A percentile compares a stretch with the other conserved stretches of the same genome.
These are phyloP conservation scores for Gallinago nigripennis DNA, from an alignment of 2,797 vertebrate species.

Conservation along the genomic window DNA sequence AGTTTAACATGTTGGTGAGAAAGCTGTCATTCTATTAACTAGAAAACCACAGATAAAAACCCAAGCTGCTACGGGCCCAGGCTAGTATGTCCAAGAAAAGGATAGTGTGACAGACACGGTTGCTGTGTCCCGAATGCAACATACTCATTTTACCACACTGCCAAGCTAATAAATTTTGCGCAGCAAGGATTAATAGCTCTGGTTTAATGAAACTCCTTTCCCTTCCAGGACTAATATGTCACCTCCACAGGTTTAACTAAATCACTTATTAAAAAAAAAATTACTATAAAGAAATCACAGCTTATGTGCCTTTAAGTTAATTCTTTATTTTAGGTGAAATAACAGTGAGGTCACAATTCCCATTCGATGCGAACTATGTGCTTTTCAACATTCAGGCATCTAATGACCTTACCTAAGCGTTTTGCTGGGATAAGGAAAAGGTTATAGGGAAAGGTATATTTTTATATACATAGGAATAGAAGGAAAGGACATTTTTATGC, in stretches of 20 bases:
- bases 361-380: background rate
- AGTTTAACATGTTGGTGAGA: background rate
- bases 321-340: background rate
- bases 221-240: background rate
- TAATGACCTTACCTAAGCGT: background rate
- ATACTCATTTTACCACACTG: background rate
- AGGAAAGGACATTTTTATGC: background rate
- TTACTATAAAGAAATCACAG: background rate
- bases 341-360: background rate
- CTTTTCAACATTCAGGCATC: background rate
- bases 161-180: background rate
- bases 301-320: background rate
- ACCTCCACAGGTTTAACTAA: background rate
- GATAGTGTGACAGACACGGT: rapidly evolving
- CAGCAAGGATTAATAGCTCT: background rate
- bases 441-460: too few species aligned
- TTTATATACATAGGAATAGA: too few species aligned
- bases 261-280: background rate
- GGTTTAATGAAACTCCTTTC: background rate
- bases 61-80: background rate
- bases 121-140: background rate
- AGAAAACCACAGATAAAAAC: background rate
- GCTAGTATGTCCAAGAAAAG: background rate
- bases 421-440: background rate
- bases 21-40: background rate